These are phyloP conservation scores for Cherax destructor DNA, from an alignment of 1,140 invertebrate species.

Conservation along the genomic window DNA sequence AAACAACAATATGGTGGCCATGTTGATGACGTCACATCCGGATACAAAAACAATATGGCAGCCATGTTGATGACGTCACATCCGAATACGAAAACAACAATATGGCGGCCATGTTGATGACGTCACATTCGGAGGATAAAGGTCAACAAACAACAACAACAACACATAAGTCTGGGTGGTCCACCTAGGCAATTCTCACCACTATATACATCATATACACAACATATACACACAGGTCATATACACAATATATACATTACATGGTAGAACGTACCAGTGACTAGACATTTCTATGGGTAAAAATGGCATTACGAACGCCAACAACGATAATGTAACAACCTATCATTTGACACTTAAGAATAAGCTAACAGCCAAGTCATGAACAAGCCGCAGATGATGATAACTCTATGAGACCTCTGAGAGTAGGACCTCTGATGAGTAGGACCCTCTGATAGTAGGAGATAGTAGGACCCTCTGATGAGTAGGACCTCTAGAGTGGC, in stretches of 20 bases:
- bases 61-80: not conserved
- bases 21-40: constrained; percentile 6
- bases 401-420: too few species aligned
- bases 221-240: constrained; percentile 19
- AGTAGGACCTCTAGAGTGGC: too few species aligned
- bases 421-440: too few species aligned
- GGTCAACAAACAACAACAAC: not conserved
- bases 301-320: not conserved
- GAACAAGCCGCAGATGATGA: too few species aligned
- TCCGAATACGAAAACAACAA: not conserved
- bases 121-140: not conserved
- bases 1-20: not conserved
- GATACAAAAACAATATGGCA: not conserved
- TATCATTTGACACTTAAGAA: not conserved
- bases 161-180: not conserved
- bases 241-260: constrained; percentile 23
- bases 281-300: constrained; percentile 10
- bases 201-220: constrained; percentile 27
- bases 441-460: too few species aligned
- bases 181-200: not conserved
- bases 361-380: too few species aligned
- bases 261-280: not conserved
- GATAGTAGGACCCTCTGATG: too few species aligned
- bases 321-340: constrained; percentile 16
- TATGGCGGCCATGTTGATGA: not conserved